These are phyloP conservation scores for Malacosoma neustria DNA, from an alignment of 2,888 invertebrate genomes.

Conservation along the genomic window DNA sequence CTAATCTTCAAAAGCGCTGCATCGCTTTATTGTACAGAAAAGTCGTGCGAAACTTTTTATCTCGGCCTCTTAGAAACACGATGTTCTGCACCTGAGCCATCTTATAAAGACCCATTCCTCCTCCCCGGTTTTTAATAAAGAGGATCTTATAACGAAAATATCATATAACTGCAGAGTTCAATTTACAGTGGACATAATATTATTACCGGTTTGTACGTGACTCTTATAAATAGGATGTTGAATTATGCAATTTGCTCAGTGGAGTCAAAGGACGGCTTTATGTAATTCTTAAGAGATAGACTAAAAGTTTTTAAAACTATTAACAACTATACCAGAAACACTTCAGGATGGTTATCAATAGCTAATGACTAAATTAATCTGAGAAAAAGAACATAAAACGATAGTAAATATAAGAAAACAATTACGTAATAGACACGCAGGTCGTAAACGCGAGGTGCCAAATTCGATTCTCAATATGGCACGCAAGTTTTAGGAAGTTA, in stretches of 20 bases:
- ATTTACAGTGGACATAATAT: slow-evolving; percentile 6
- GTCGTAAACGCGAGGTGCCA: no score
- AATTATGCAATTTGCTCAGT: slow-evolving; percentile 1
- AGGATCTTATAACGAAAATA: background rate
- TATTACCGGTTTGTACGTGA: background rate
- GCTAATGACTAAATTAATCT: no score
- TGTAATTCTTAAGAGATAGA: no score
- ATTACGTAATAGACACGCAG: no score
- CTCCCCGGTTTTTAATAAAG: background rate
- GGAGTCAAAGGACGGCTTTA: background rate
- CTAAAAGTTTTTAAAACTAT: no score
- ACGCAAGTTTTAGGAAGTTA: no score
- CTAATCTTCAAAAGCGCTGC: no score
- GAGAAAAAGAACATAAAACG: no score
- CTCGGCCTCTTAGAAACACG: background rate
- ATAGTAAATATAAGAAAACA: no score
- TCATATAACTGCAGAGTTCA: slow-evolving; percentile 3
- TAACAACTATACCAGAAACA: no score
- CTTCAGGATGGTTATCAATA: no score
- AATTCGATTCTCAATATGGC: no score
- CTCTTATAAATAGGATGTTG: background rate
- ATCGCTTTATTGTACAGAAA: background rate
- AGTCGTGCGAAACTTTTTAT: background rate
- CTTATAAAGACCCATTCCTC: slow-evolving; percentile 6
- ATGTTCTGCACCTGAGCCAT: slow-evolving; percentile 3